Conservation (phyloP, 2,113 vertebrate genomes). For the Carassius auratus region DNA sequence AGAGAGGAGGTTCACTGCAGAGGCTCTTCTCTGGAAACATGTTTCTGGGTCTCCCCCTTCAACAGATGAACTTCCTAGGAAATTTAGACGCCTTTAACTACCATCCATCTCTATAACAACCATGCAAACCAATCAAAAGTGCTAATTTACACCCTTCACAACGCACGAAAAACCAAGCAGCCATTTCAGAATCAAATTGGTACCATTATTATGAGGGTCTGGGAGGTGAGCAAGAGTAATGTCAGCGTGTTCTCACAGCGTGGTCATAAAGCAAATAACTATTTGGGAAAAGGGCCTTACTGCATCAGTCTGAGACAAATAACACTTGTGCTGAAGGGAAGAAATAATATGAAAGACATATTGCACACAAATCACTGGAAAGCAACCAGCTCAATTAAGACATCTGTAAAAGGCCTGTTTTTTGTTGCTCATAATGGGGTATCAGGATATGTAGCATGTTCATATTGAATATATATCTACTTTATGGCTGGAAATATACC, state of each 20-base stretch:
- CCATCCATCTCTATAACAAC: conserved; percentile 50
- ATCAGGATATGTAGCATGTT: not conserved
- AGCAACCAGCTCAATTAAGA: conserved; percentile 14
- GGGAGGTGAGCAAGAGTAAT: conserved; percentile 14
- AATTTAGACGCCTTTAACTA: conserved; percentile 26
- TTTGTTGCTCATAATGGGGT: not conserved
- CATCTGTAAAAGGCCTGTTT: not conserved
- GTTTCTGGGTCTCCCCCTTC: conserved; percentile 41
- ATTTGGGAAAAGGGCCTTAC: conserved; percentile 9
- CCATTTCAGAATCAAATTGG: conserved; percentile 38
- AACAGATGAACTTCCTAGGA: conserved; percentile 52
- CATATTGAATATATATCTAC: not conserved
- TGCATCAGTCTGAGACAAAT: conserved; percentile 10
- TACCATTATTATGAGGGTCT: conserved; percentile 31
- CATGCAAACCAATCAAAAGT: conserved; percentile 46
- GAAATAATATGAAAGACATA: conserved; percentile 4
- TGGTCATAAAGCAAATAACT: conserved; percentile 20
- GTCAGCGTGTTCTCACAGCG: not conserved
- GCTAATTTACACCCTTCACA: conserved; percentile 49
- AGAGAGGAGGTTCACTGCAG: not conserved
- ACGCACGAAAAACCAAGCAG: conserved; percentile 24
- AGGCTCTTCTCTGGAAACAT: conserved; percentile 35
- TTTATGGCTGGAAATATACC: not conserved
- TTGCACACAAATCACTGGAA: not conserved
- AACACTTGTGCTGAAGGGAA: not conserved